A percentile compares a stretch with the other conserved stretches of the same genome.
Evolutionary conservation across 37 sponge, comb jelly and placozoan species (phyloP).

Genomic region (Haliclona indistincta): DNA sequence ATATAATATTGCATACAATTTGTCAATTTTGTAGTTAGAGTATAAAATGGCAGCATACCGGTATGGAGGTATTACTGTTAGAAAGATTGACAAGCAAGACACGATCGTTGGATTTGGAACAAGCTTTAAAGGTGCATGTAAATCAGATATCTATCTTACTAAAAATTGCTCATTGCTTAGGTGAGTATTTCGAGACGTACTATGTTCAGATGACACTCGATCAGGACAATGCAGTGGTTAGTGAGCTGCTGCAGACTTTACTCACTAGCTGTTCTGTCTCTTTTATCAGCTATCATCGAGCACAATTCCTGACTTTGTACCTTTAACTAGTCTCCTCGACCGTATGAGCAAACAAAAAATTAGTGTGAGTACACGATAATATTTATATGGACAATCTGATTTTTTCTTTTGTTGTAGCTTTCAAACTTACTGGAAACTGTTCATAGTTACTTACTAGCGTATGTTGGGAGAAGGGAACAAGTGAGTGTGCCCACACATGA

Average conservation of each 20-base stretch:
- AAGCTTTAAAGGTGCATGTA: constrained; percentile 33
- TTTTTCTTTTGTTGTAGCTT: constrained; percentile 16
- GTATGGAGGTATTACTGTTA: constrained; percentile 25
- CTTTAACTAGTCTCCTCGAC: constrained; percentile 11
- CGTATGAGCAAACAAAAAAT: constrained; percentile 18
- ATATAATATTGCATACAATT: too few species aligned
- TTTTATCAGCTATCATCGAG: constrained; percentile 19
- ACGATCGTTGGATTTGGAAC: constrained; percentile 37
- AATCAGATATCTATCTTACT: neutral
- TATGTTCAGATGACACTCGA: constrained; percentile 30
- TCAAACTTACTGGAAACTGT: constrained; percentile 12
- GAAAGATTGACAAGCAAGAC: neutral
- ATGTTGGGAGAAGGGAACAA: constrained; percentile 40
- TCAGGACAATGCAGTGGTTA: constrained; percentile 10
- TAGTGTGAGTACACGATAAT: constrained; percentile 4
- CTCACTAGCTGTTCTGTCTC: neutral
- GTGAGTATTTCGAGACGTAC: constrained; percentile 35
- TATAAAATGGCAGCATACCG: constrained; percentile 23
- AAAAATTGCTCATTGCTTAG: neutral
- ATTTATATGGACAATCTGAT: neutral
- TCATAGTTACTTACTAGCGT: constrained; percentile 32
- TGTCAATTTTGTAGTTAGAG: neutral
- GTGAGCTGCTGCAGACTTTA: neutral
- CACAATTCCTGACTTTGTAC: constrained; percentile 43
- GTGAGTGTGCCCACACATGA: constrained; percentile 4